Conservation (phyloP, 2,888 invertebrate species). For the Eristalis tenax region DNA sequence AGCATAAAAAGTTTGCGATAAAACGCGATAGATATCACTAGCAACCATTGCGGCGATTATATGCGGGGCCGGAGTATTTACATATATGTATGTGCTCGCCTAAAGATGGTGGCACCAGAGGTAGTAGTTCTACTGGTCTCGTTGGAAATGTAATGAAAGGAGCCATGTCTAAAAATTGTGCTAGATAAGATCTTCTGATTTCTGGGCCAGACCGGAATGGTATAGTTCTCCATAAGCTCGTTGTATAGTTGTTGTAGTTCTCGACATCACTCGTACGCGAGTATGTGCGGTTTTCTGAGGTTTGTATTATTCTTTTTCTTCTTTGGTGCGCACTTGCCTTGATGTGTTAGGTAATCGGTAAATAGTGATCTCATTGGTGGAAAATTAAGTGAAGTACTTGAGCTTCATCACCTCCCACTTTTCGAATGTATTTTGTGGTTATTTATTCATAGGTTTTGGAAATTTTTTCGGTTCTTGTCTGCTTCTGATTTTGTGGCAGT, state of each 20-base stretch:
- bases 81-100: not conserved
- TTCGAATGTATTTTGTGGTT: conserved; percentile 21
- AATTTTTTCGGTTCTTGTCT: not conserved
- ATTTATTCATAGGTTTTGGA: conserved; percentile 13
- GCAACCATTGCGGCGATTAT: conserved; percentile 4
- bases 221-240: not conserved
- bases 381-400: conserved; percentile 64
- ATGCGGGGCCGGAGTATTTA: not conserved
- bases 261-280: conserved; percentile 5
- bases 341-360: conserved; percentile 58
- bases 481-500: not conserved
- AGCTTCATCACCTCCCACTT: conserved; percentile 67
- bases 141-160: conserved; percentile 55
- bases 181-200: conserved; percentile 70
- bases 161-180: conserved; percentile 71
- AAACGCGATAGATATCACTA: conserved; percentile 62
- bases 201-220: conserved; percentile 59
- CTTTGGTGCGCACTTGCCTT: conserved; percentile 55
- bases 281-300: conserved; percentile 21
- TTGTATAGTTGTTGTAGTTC: no score
- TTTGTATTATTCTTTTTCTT: not conserved
- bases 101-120: conserved; percentile 33
- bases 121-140: not conserved
- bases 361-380: conserved; percentile 72
- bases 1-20: conserved; percentile 56